Percentiles rank a stretch among this genome's conserved stretches.
These are phyloP conservation scores for Athripsodes cinereus DNA, from an alignment of 2,888 invertebrate genomes.

Conservation along the genomic window DNA sequence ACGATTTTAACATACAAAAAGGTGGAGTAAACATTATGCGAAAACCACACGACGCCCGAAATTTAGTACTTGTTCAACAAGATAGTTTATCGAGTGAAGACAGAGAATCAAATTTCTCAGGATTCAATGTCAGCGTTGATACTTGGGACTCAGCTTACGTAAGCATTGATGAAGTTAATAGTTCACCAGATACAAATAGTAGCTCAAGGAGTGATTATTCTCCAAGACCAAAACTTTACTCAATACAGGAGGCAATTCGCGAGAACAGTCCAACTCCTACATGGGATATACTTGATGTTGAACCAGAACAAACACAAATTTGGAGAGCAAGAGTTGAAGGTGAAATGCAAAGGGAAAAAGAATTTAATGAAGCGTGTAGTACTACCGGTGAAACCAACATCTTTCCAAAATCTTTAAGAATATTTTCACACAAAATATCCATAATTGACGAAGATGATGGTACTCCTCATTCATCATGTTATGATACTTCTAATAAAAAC, in stretches of 20 bases:
- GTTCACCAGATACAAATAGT: constrained; percentile 43
- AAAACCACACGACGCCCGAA: not conserved
- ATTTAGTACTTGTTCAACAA: not conserved
- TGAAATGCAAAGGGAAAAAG: constrained; percentile 34
- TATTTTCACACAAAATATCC: not conserved
- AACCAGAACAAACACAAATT: constrained; percentile 47
- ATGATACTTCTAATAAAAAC: not conserved
- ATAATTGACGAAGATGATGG: not conserved
- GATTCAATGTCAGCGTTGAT: constrained; percentile 32
- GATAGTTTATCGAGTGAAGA: constrained; percentile 10
- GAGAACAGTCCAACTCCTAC: constrained; percentile 11
- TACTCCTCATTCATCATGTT: not conserved
- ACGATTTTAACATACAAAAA: constrained; percentile 12
- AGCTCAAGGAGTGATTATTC: constrained; percentile 27
- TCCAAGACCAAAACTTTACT: constrained; percentile 19
- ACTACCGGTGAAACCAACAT: not conserved
- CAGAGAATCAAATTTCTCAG: not conserved
- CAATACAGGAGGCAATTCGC: constrained; percentile 31
- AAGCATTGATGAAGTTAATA: constrained; percentile 48
- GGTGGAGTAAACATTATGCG: constrained; percentile 5
- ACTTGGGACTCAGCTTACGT: constrained; percentile 51
- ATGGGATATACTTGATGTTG: constrained; percentile 34
- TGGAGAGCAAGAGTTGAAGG: constrained; percentile 38
- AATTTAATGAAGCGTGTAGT: constrained; percentile 11
- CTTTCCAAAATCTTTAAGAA: not conserved